Evolutionary conservation across 2,113 vertebrate genomes (phyloP).

Genomic region (Lagenorhynchus albirostris): DNA sequence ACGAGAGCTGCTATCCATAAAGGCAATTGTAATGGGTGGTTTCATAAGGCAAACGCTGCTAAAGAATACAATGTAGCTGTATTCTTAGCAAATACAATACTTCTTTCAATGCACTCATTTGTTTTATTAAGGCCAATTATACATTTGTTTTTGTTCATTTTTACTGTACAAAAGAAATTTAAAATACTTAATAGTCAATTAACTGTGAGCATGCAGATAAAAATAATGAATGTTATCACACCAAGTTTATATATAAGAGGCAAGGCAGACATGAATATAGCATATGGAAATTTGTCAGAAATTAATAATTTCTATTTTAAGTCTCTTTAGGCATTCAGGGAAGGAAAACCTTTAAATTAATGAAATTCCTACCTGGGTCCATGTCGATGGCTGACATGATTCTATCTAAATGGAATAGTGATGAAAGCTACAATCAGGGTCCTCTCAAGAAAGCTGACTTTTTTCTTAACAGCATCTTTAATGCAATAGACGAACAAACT

Average conservation of each 20-base stretch:
- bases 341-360: constrained; percentile 50
- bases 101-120: constrained; percentile 44
- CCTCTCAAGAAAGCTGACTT: background rate
- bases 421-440: background rate
- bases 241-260: constrained; percentile 26
- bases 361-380: background rate
- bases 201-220: constrained; percentile 62
- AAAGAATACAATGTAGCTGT: constrained; percentile 22
- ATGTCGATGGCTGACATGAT: background rate
- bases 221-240: constrained; percentile 65
- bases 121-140: constrained; percentile 69
- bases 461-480: background rate
- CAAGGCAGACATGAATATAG: constrained; percentile 40
- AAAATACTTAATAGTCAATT: constrained; percentile 64
- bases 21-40: background rate
- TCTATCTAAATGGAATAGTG: constrained; percentile 15
- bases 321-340: background rate
- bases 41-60: constrained; percentile 47
- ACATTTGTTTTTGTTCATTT: constrained; percentile 63
- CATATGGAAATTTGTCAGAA: constrained; percentile 46
- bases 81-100: constrained; percentile 36
- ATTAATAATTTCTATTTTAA: constrained; percentile 64
- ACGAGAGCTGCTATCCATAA: constrained; percentile 37
- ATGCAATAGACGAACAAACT: background rate
- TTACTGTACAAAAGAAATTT: constrained; percentile 63